Base-by-base conservation (phyloP, 2,113 vertebrate genomes). In the Rhombomys opimus region DNA sequence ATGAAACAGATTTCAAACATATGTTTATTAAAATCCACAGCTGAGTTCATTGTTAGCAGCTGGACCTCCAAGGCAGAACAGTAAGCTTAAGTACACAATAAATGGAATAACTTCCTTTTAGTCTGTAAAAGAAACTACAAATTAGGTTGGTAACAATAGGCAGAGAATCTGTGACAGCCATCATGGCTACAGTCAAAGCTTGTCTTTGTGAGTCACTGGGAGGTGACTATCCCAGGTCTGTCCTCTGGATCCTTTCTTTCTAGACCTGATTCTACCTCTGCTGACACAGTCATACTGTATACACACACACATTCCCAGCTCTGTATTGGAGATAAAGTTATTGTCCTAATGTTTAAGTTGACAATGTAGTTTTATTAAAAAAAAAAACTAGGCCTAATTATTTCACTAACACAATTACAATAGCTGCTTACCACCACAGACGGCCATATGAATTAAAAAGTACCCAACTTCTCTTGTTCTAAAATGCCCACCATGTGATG, bases 11-110 rank as follows among this genome's bases (percentile, higher is more conserved):
- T 87, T 96, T 93, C 91, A 91, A 87, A 63, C 78, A 90, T 89
- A 72, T 78, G 84, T 81, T 94, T 95, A 73, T 92, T 96, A 61
- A 95, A 82, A 96, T 87, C n/a, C 75, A 85, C 38, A 90, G 14
- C 63, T 84, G 35, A 52, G 18, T 82, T 91, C 23, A 77, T 54
- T 86, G 30, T 67, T 90, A 65, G 63, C 89, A 84, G 93, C 30
- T 92, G 75, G 75, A 65, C 35, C 88, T 96, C 84, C 92, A 91
- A 76, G 81, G 76, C 70, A 94, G 72, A 81, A 18, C 41, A 75
- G 50, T 85, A 20, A 84, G 67, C 41, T 78, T 85, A 93, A 94
- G 88, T 22, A 68, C 20, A 61, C 12, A 77, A 8, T 50, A 76
- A 46, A 2, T 41, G 65, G 14, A 86, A 65, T 2, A 23, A 41